Base-by-base conservation (phyloP, 2,113 vertebrate genomes). In the Rhinichthys klamathensis region DNA sequence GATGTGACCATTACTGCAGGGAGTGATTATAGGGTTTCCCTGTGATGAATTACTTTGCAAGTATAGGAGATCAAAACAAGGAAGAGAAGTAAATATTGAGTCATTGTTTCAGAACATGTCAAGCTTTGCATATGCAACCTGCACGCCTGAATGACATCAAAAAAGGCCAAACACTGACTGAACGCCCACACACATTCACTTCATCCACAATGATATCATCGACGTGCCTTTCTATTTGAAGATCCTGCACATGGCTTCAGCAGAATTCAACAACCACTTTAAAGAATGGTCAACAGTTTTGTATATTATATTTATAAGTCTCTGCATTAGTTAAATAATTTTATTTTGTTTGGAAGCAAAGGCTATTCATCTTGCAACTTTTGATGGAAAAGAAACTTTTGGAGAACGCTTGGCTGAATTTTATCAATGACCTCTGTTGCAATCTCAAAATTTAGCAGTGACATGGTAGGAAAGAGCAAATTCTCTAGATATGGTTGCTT, bases 81-180 rank as follows among this genome's bases (percentile, higher is more conserved):
- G 46, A 63, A 76, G 81, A 15, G 0, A 35, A 49, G 51, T 72
- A 51, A 75, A 35, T 51, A 84, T 81, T 44, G 30, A 72, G 46
- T 81, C 81, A 81, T 84, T 23, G n/a, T 72, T 88, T 88, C 30
- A 81, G 30, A 80, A 86, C 87, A 81, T 38, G 23, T 74, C 35
- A 82, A 4, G 38, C 83, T 61, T 69, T 41, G 72, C 10, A 44
- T 23, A 80, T 84, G 32, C 25, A 69, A 35, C 75, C 82, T 63
- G 67, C 56, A 67, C 3, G 9, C 56, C 75, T 88, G 58, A 74
- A 61, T 74, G 41, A 25, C 69, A 81, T 69, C 80, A 54, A 44
- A 76, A 41, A 32, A 67, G 44, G 80, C 61, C 27, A 69, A 69
- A 82, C 44, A 69, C 44, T 38, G 27, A 69, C 63, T 38, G 18